Base-by-base conservation (phyloP, 23 tunicate genomes). In the Oikopleura vanhoeffeni region DNA sequence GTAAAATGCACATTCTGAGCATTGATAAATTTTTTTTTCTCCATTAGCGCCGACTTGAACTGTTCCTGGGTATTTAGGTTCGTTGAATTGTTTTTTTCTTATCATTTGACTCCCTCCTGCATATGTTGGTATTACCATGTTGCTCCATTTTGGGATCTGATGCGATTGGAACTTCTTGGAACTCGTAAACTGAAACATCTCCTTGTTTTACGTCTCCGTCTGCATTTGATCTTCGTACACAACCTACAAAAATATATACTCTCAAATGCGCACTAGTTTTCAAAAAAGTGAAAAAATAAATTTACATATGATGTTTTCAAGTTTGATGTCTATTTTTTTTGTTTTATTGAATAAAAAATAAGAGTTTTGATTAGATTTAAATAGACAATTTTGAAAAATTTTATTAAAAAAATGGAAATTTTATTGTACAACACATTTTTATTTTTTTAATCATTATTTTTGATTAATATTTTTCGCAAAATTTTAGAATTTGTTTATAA, bases 1-100 rank as follows among this genome's bases (percentile, higher is more conserved):
- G 87, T 95, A 95, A 76, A 95, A 95, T 1, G 99, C 86, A 40
- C 99, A 95, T 85, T 95, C 99, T 33, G 91, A 60, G 83, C 99
- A 95, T 67, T 95, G 99, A 83, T 88, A 95, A 18, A 95, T 95
- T 83, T 95, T 95, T 40, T 95, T 42, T 58, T 95, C 99, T 0
- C 99, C 84, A 71, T 83, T 86, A 41, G 91, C 91, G 82, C 91
- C 99, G 33, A 58, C 83, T 0, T 79, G 41, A 34, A 91, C 83
- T 57, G 90, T 87, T 0, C 87, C 87, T 4, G 86, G 84, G 39
- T 38, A 27, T 35, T 90, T 91, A 39, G 91, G 88, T 41, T 85
- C 86, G 83, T 88, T 35, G 39, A 84, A 35, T 24, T 95, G 58
- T 40, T 90, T 91, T 24, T 85, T 40, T 57, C 88, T 76, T 40